Evolutionary conservation across 1,140 invertebrate species (phyloP), one percentile per base, ranked within the genome.

Genomic region (Schlechtendalia chinensis): DNA sequence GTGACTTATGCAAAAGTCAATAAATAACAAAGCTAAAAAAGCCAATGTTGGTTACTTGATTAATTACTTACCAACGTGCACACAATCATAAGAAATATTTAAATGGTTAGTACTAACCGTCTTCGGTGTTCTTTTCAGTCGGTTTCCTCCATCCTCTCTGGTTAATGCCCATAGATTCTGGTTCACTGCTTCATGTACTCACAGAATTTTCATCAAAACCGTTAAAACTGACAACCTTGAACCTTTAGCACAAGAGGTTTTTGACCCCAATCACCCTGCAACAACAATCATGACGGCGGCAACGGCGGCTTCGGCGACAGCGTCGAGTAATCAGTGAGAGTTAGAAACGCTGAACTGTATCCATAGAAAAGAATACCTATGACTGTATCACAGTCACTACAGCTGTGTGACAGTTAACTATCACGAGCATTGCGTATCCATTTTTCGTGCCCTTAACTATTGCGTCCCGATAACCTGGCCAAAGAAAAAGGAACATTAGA

Each of bases 151-250:
- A 98, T 85, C 97, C 97, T 86, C 96, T 89, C 96, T 96, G 98
- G 86, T 98, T 97, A 87, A 98, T 98, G 87, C 95, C 97, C 22
- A 98, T 87, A 85, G 94, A 96, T 86, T 98, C 96, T 12, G 95
- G 94, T 86, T 98, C 96, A 82, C 94, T 96, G 85, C 94, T 95
- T 95, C 96, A 98, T 85, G 95, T 97, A 88, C 96, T 98, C 69
- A 98, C 86, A 16, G 96, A 98, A 87, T 98, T 96, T 87, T 98
- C 96, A 86, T 98, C 96, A 86, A 98, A 98, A 81, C 96, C 90
- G 86, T 98, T 96, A 59, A 96, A 98, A 56, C 19, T 50, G 22
- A 16, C 32, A 79, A 63, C 75, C 58, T 79, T 79, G 75, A 79
- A 79, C 75, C 75, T 14, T 79, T 17, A 17, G 22, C 16, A 61